Evolutionary conservation across 2,113 vertebrate species (phyloP).

Genomic region (Myanophis thanlyinensis): DNA sequence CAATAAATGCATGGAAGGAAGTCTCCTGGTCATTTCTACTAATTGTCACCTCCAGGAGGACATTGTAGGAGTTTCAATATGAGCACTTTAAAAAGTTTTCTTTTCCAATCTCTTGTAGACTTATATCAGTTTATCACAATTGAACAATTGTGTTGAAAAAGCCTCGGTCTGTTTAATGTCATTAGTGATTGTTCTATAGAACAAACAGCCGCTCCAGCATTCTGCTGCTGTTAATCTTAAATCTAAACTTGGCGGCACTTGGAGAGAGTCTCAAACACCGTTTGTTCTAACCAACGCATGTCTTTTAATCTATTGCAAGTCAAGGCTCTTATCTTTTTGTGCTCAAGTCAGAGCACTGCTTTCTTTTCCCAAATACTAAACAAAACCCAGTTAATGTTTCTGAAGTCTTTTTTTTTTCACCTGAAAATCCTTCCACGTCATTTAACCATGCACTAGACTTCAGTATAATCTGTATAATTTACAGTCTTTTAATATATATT

Average conservation of each 20-base stretch:
- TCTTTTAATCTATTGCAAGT: slow-evolving; percentile 77
- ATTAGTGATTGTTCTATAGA: slow-evolving; percentile 82
- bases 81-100: slow-evolving; percentile 73
- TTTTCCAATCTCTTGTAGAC: slow-evolving; percentile 72
- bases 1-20: slow-evolving; percentile 6
- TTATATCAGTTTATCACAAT: slow-evolving; percentile 77
- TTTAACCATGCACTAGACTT: slow-evolving; percentile 53
- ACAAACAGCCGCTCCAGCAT: slow-evolving; percentile 74
- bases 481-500: slow-evolving; percentile 64
- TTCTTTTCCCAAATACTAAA: slow-evolving; percentile 79
- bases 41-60: slow-evolving; percentile 66
- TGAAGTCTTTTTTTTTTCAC: slow-evolving; percentile 46
- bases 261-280: slow-evolving; percentile 64
- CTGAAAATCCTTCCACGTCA: neutral
- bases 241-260: slow-evolving; percentile 76
- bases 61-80: slow-evolving; percentile 60
- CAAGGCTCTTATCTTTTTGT: slow-evolving; percentile 74
- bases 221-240: slow-evolving; percentile 76
- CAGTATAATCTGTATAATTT: slow-evolving; percentile 64
- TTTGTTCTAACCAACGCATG: slow-evolving; percentile 71
- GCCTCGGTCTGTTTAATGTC: slow-evolving; percentile 81
- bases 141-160: slow-evolving; percentile 78
- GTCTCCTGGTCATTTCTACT: slow-evolving; percentile 45
- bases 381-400: slow-evolving; percentile 67
- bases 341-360: slow-evolving; percentile 70